Percentiles rank a stretch among this genome's conserved stretches.
These are phyloP conservation scores for Deilephila elpenor DNA, from an alignment of 2,888 invertebrate species.

Conservation along the genomic window DNA sequence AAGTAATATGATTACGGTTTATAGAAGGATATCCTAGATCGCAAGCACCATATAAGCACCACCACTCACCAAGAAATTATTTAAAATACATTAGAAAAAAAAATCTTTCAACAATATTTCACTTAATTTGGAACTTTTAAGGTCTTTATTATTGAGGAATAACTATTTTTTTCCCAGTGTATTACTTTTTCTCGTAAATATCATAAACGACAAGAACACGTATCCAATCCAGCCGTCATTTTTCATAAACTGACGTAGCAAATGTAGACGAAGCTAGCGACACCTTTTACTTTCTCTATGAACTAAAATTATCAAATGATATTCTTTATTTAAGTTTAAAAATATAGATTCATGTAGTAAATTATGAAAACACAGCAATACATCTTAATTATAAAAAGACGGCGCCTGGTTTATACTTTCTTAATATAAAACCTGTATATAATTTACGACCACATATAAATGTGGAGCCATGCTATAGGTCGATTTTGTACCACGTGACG, in stretches of 20 bases:
- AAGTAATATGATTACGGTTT: slow-evolving; percentile 42
- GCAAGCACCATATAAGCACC: slow-evolving; percentile 66
- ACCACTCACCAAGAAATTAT: slow-evolving; percentile 77
- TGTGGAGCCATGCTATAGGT: slow-evolving; percentile 83
- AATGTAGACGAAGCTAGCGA: slow-evolving; percentile 62
- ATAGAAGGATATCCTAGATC: slow-evolving; percentile 70
- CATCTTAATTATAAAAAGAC: slow-evolving; percentile 34
- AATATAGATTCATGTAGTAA: slow-evolving; percentile 25
- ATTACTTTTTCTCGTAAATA: slow-evolving; percentile 83
- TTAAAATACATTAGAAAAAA: slow-evolving; percentile 77
- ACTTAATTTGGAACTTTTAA: slow-evolving; percentile 66
- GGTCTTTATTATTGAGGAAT: slow-evolving; percentile 58
- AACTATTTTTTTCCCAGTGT: slow-evolving; percentile 68
- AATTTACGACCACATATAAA: slow-evolving; percentile 68
- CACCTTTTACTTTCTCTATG: slow-evolving; percentile 59
- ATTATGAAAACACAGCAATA: slow-evolving; percentile 33
- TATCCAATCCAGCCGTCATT: slow-evolving; percentile 84
- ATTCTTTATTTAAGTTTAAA: slow-evolving; percentile 43
- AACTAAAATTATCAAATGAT: slow-evolving; percentile 57
- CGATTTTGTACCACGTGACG: slow-evolving; percentile 79
- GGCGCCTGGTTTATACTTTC: slow-evolving; percentile 27
- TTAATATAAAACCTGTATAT: slow-evolving; percentile 40
- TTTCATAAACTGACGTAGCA: slow-evolving; percentile 80
- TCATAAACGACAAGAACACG: slow-evolving; percentile 84
- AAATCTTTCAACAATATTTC: slow-evolving; percentile 61